Conservation (phyloP, 2,888 invertebrate species). For the Phalera bucephala region DNA sequence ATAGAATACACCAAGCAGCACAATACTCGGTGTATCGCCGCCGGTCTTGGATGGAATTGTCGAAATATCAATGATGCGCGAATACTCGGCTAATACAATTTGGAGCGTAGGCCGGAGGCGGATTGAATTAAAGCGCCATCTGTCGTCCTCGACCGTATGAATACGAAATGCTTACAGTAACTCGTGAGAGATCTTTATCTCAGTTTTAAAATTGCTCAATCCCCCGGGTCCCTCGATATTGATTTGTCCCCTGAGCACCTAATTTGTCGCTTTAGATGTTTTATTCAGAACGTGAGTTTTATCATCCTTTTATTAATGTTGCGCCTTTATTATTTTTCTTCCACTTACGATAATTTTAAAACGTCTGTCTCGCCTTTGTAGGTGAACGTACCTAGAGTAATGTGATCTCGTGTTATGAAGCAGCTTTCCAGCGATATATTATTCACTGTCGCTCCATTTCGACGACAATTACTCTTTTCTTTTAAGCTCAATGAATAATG, state of each 20-base stretch:
- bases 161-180: slow-evolving; percentile 77
- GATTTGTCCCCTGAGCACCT: slow-evolving; percentile 74
- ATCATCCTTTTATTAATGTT: slow-evolving; percentile 40
- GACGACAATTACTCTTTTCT: slow-evolving; percentile 57
- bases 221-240: slow-evolving; percentile 70
- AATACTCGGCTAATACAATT: slow-evolving; percentile 80
- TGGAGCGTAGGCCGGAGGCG: slow-evolving; percentile 77
- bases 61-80: slow-evolving; percentile 83
- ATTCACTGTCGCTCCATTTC: slow-evolving; percentile 51
- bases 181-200: slow-evolving; percentile 77
- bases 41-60: slow-evolving; percentile 63
- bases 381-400: too few species aligned
- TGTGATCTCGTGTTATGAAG: too few species aligned
- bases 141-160: slow-evolving; percentile 78
- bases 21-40: slow-evolving; percentile 32
- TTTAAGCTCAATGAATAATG: slow-evolving; percentile 52
- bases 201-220: slow-evolving; percentile 81
- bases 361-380: too few species aligned
- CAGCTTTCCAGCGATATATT: slow-evolving; percentile 51
- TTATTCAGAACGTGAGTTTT: slow-evolving; percentile 64
- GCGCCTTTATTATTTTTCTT: slow-evolving; percentile 13
- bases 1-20: slow-evolving; percentile 34
- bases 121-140: slow-evolving; percentile 81
- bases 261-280: slow-evolving; percentile 71
- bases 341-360: slow-evolving; percentile 4